Evolutionary conservation across 2,888 invertebrate species (phyloP).

Genomic region (Cryptops parisi): DNA sequence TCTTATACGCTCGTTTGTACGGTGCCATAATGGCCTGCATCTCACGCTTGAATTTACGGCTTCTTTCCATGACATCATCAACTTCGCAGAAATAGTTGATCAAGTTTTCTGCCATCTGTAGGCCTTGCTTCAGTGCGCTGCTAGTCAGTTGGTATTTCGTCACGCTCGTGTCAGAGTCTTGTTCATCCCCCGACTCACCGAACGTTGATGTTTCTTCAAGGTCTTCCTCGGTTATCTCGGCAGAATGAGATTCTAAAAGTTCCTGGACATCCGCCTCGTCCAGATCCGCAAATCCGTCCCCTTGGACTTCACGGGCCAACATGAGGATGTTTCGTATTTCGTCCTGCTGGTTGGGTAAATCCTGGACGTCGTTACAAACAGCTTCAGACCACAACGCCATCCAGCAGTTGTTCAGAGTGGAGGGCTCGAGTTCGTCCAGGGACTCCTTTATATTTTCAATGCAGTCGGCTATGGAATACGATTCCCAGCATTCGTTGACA

Average conservation of each 20-base stretch:
- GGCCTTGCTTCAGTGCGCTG: not conserved
- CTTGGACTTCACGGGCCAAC: not conserved
- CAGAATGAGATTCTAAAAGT: not conserved
- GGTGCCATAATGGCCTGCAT: not conserved
- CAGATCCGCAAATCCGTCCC: not conserved
- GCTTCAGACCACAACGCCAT: not conserved
- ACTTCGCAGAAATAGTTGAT: not conserved
- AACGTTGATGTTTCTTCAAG: not conserved
- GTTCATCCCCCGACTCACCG: not conserved
- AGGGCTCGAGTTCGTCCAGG: not conserved
- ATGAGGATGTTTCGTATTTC: not conserved
- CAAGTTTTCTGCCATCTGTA: not conserved
- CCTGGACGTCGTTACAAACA: not conserved
- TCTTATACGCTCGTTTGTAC: too few species aligned
- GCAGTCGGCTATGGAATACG: not conserved
- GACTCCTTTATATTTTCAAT: not conserved
- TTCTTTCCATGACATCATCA: not conserved
- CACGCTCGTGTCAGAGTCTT: not conserved
- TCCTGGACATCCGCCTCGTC: not conserved
- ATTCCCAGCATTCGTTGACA: not conserved
- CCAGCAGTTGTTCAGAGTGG: not conserved
- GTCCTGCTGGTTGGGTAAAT: not conserved
- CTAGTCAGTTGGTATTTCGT: not conserved
- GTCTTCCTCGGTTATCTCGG: not conserved
- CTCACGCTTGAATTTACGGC: not conserved